Evolutionary conservation across 2,888 invertebrate genomes (phyloP).

Genomic region (Pollenia angustigena): DNA sequence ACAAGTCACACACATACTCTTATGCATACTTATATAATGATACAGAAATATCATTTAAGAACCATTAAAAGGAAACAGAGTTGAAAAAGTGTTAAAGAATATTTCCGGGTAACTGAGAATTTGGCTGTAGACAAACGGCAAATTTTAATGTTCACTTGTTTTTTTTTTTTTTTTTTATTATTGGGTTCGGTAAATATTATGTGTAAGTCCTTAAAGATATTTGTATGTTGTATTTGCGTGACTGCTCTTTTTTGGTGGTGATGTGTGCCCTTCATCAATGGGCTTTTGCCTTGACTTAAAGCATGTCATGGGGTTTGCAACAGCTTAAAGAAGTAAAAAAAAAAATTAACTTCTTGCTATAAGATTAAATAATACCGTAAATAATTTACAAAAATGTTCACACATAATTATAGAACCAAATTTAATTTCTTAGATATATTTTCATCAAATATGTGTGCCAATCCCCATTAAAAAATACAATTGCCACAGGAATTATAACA

Average conservation of each 20-base stretch:
- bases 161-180: conserved; percentile 4
- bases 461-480: too few species aligned
- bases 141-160: conserved; percentile 24
- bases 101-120: conserved; percentile 20
- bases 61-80: not conserved
- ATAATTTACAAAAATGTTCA: too few species aligned
- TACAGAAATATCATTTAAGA: conserved; percentile 14
- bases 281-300: too few species aligned
- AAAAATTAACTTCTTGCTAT: too few species aligned
- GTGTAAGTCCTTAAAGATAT: not conserved
- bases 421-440: too few species aligned
- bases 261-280: too few species aligned
- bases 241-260: not conserved
- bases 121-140: conserved; percentile 34
- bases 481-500: too few species aligned
- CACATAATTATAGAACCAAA: too few species aligned
- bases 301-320: too few species aligned
- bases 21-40: not conserved
- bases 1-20: not conserved
- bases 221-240: not conserved
- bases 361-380: too few species aligned
- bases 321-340: too few species aligned
- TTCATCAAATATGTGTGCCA: too few species aligned
- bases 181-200: not conserved
- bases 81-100: not conserved